Evolutionary conservation across 1,140 invertebrate species (phyloP).

Genomic region (Bombus superbus): DNA sequence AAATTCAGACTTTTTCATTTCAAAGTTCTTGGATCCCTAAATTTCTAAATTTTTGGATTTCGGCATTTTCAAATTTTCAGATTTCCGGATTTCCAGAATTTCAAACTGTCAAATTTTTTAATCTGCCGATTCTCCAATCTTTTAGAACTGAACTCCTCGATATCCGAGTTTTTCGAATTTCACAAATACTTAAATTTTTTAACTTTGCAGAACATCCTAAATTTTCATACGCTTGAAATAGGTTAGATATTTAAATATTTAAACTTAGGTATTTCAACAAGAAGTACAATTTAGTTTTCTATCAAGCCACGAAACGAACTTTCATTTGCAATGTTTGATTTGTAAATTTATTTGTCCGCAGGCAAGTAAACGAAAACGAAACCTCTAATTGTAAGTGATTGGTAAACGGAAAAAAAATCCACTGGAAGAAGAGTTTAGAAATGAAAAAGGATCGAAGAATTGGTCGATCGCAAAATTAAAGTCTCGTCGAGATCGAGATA

Average conservation of each 20-base stretch:
- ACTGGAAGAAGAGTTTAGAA: not conserved
- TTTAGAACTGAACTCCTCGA: too few species aligned
- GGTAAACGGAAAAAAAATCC: not conserved
- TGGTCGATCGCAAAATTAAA: constrained; percentile 49
- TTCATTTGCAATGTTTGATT: not conserved
- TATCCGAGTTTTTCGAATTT: not conserved
- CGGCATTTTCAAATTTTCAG: not conserved
- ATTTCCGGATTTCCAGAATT: too few species aligned
- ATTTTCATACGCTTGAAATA: too few species aligned
- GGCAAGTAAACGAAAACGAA: not conserved
- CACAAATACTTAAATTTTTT: not conserved
- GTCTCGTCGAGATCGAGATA: constrained; percentile 20
- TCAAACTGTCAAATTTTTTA: not conserved
- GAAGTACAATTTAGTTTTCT: not conserved
- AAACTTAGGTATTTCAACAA: not conserved
- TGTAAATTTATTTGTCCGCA: too few species aligned
- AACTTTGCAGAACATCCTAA: too few species aligned
- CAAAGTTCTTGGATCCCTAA: not conserved
- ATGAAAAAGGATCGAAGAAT: constrained; percentile 8
- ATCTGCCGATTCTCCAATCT: too few species aligned
- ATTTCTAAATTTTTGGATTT: not conserved
- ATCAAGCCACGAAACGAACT: not conserved
- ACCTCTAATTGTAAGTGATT: not conserved
- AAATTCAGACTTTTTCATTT: too few species aligned
- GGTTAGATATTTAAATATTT: too few species aligned